These are phyloP conservation scores for Oophaga pumilio DNA, from an alignment of 2,113 vertebrate species.

Conservation along the genomic window DNA sequence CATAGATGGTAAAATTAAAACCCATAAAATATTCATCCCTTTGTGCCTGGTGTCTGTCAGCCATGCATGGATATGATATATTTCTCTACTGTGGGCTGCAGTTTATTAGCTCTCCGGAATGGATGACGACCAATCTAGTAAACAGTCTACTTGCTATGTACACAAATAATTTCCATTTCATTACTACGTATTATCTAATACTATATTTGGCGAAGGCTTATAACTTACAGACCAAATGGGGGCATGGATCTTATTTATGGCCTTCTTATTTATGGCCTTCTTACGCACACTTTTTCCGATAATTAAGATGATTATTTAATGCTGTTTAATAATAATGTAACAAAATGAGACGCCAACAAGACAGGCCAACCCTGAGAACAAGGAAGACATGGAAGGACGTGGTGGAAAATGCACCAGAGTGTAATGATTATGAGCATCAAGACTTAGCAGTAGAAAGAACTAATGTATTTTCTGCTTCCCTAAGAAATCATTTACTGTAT, in stretches of 20 bases:
- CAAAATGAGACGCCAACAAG: neutral
- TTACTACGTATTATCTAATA: neutral
- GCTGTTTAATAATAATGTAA: neutral
- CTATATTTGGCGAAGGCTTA: neutral
- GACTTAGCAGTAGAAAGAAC: neutral
- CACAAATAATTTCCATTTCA: constrained; percentile 10
- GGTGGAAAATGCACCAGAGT: neutral
- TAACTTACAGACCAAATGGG: neutral
- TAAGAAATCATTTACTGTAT: neutral
- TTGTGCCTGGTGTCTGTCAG: constrained; percentile 62
- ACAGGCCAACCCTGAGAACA: neutral
- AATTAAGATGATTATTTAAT: constrained; percentile 5
- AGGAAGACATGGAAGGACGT: neutral
- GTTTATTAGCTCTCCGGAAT: constrained; percentile 25
- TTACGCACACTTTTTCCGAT: neutral
- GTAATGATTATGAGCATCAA: neutral
- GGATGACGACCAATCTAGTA: constrained; percentile 18
- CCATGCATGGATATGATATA: constrained; percentile 39
- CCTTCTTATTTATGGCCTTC: neutral
- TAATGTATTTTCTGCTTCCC: neutral
- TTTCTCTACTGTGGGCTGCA: neutral
- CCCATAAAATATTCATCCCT: constrained; percentile 70
- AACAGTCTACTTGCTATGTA: neutral
- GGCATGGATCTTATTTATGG: too few relatives aligned
- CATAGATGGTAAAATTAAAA: constrained; percentile 72